Evolutionary conservation across 1,140 invertebrate species (phyloP), one percentile per base, ranked within the genome.

Genomic region (Dinothrombium tinctorium): DNA sequence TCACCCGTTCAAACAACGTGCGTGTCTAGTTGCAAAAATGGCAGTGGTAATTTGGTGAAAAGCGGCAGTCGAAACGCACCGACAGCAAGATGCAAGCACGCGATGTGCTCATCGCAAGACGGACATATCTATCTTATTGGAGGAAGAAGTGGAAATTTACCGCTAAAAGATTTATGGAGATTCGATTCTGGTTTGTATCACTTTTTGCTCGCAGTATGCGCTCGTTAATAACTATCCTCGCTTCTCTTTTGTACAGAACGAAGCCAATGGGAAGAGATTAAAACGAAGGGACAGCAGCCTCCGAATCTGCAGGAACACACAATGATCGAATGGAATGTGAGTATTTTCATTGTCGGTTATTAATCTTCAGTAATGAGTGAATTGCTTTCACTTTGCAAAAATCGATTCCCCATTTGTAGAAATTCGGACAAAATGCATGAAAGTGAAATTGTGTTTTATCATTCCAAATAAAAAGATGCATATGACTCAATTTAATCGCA

Each of bases 271-370:
- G 54, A 55, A 41, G 50, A 60, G 41, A 32, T 65, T 1, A 44
- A 33, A 25, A 48, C 40, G 33, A 46, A 31, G 22, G 78, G 75
- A 2, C 74, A 76, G 37, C 62, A 65, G 22, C 74, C 78, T 28
- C 75, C 76, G 3, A 69, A 71, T 36, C 64, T 84, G 33, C 78
- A 84, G 57, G 80, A 83, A 53, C 80, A 86, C 59, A 72, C 73
- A 12, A 72, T 79, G 28, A 73, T 82, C 6, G 66, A 72, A n/a
- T 51, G 54, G 44, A 56, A 59, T 47, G 55, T 56, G 41, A 35
- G 39, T 44, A 25, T 17, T 28, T 23, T n/a, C 37, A 11, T 36
- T 17, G 20, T 9, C 33, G n/a, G 5, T 36, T 17, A 29, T 29
- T 11, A 2, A 29, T 29, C 28, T 29, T 29, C 15, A 4, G 28